A percentile compares a stretch with the other conserved stretches of the same genome.
phyloP scores from a whole-genome alignment of 92 coral and sea anemone genomes.

The Nematostella vectensis region DNA sequence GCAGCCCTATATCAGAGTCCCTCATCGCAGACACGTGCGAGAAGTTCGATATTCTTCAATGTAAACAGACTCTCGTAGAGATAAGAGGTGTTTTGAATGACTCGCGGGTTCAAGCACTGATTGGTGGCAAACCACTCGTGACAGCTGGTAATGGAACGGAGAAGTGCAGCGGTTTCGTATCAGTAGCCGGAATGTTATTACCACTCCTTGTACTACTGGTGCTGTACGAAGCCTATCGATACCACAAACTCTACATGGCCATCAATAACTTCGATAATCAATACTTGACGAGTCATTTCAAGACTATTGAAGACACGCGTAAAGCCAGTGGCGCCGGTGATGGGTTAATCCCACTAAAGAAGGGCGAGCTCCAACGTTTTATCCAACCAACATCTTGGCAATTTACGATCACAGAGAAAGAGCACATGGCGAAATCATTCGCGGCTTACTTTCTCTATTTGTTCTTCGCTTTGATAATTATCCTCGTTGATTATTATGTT shows the following conservation, averaged over 20 bases:
- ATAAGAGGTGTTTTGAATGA: conserved; percentile 2
- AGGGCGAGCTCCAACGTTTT: conserved; percentile 76
- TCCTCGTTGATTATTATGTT: conserved; percentile 60
- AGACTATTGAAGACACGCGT: conserved; percentile 86
- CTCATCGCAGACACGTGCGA: conserved; percentile 25
- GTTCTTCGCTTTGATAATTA: conserved; percentile 57
- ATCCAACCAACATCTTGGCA: conserved; percentile 83
- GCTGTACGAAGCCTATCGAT: conserved; percentile 75
- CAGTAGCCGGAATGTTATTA: conserved; percentile 50
- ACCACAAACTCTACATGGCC: conserved; percentile 73
- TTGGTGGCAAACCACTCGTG: conserved; percentile 2
- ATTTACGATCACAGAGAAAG: conserved; percentile 58
- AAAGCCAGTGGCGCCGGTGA: conserved; percentile 76
- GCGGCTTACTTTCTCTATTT: conserved; percentile 53
- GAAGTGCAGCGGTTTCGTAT: conserved; percentile 37
- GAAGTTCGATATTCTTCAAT: neutral
- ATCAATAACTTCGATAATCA: conserved; percentile 81
- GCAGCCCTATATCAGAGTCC: conserved; percentile 17
- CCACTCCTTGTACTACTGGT: conserved; percentile 67
- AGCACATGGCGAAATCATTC: conserved; percentile 45
- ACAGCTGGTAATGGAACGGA: conserved; percentile 14
- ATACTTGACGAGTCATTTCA: conserved; percentile 83
- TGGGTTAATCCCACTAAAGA: conserved; percentile 78
- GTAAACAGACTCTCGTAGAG: neutral
- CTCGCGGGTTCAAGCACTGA: conserved; percentile 8